Evolutionary conservation across 1,140 invertebrate genomes (phyloP).

Genomic region (Drosophila punjabiensis): DNA sequence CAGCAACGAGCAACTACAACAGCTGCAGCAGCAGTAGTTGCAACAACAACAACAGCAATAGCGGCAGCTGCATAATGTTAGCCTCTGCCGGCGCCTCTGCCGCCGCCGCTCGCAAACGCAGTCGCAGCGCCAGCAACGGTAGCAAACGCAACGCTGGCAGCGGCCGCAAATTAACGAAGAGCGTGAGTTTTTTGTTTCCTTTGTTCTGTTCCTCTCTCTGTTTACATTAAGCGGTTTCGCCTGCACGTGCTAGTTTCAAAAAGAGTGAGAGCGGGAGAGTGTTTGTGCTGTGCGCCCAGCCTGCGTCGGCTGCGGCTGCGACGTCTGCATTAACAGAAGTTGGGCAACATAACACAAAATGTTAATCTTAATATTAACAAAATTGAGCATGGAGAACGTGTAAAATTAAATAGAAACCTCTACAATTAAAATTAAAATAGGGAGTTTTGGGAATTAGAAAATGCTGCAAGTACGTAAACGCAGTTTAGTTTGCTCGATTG

Average conservation of each 20-base stretch:
- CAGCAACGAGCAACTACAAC: conserved; percentile 33
- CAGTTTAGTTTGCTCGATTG: no score
- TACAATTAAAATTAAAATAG: not conserved
- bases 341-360: conserved; percentile 38
- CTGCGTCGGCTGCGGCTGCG: conserved; percentile 20
- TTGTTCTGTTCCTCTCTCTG: conserved; percentile 56
- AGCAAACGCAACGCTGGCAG: conserved; percentile 70
- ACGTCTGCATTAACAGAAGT: conserved; percentile 54
- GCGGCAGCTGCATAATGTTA: conserved; percentile 62
- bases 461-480: no score
- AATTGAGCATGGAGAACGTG: not conserved
- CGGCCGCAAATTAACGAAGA: conserved; percentile 77
- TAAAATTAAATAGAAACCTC: not conserved
- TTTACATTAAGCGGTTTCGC: conserved; percentile 67
- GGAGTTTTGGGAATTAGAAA: not conserved
- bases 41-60: conserved; percentile 30
- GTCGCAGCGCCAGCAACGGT: conserved; percentile 70
- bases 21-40: conserved; percentile 17
- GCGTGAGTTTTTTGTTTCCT: conserved; percentile 63
- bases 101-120: conserved; percentile 68
- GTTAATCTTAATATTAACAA: conserved; percentile 46
- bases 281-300: conserved; percentile 63
- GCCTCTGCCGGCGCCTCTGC: conserved; percentile 58
- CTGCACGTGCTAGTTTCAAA: conserved; percentile 66
- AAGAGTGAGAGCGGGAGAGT: conserved; percentile 6